Base-by-base conservation (phyloP, 37 sponge, comb jelly and placozoan species). In the Ianthella basta region DNA sequence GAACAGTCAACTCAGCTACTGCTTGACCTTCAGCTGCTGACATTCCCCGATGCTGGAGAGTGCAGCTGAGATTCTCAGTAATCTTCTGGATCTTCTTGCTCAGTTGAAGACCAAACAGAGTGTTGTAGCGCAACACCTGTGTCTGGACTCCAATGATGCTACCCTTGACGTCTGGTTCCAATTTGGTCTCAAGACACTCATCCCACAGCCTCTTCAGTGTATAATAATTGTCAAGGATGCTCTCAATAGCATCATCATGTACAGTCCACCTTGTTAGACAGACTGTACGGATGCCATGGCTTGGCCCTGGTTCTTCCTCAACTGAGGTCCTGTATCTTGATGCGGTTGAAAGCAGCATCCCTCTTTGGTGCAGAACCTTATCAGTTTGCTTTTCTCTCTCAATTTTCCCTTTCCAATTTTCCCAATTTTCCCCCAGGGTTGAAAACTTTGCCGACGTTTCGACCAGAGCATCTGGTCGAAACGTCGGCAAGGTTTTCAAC, bases 21-120 rank as follows among this genome's bases (percentile, higher is more conserved):
- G 57, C 80, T 40, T 86, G 80, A 27, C 80, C 86, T 63, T 86
- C 80, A 59, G 86, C 86, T 79, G 80, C 86, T 79, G 86, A 86
- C 53, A 86, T 59, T 61, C 63, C 30, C 65, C 54, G 61, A 27
- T 79, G 33, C 54, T 83, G 84, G 20, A 83, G 54, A 30, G 84
- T 83, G 77, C 35, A 14, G 44, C n/a, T n/a, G 18, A 53, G 70
- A 69, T 68, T 69, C 16, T 83, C 84, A 29, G 72, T 80, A 44
- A 73, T 37, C 77, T 73, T 24, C 77, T 13, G 50, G 50, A 73
- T 73, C 29, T 73, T 73, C 50, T 73, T 41, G 23, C 44, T 44
- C 12, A 73, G 77, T 73, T 73, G 40, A 37, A 73, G 50, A 61
- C 64, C 64, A 61, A 61, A 61, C 64, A 61, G 64, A 61, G 64